Base-by-base conservation (phyloP, 2,888 invertebrate species). In the Caenorhabditis sp. region DNA sequence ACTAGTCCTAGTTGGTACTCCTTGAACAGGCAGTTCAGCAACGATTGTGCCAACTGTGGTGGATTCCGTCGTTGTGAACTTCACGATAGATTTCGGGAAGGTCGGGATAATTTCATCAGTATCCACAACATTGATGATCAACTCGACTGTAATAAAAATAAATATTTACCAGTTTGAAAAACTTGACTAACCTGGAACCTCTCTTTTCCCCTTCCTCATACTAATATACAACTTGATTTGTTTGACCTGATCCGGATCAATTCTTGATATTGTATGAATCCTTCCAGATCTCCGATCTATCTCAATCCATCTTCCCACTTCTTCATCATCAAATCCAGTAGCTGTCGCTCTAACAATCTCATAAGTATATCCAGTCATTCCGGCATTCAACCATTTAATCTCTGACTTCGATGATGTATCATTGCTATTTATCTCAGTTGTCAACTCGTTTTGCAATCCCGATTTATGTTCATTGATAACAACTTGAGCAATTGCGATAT, bases 101-200 rank as follows among this genome's bases (percentile, higher is more conserved):
- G 61, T 26, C 5, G 78, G 78, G 1, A 60, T 66, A 12, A 70
- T 52, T 31, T 80, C 80, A 63, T 69, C 71, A 0, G 67, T 69
- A 52, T 77, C 78, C 53, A 76, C 72, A 17, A 80, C 76, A 43
- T 78, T 78, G 52, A 80, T 80, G 14, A 80, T 80, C 52, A 80
- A 58, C 43, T 80, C 80, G 7, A 80, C 80, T 31, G 31, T 10
- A 49, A 49, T 4, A 49, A 49, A 49, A n/a, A n/a, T n/a, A n/a
- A n/a, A n/a, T n/a, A n/a, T n/a, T n/a, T n/a, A n/a, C n/a, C n/a
- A n/a, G n/a, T n/a, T n/a, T n/a, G n/a, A n/a, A n/a, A n/a, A n/a
- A n/a, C n/a, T n/a, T 31, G 31, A 7, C 31, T 31, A 4, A 31
- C 31, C 31, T 14, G 80, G 80, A 12, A 80, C 71, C 67, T 80